Percentiles rank a stretch among this genome's conserved stretches.
These are phyloP conservation scores for Drosophila nr. perissopoda DNA, from an alignment of 2,888 invertebrate species.

Conservation along the genomic window DNA sequence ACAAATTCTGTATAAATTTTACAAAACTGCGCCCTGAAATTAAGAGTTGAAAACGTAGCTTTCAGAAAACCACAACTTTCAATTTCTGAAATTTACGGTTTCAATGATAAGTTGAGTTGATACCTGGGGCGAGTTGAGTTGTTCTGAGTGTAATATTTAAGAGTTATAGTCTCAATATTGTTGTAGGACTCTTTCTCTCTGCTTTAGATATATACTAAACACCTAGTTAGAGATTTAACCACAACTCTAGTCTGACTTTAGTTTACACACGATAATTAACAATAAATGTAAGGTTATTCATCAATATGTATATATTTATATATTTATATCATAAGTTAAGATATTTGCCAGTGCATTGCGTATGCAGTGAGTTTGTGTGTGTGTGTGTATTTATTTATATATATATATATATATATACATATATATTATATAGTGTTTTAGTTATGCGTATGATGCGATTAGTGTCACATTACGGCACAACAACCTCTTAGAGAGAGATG, in stretches of 20 bases:
- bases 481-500: slow-evolving; percentile 31
- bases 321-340: slow-evolving; percentile 29
- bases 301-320: slow-evolving; percentile 18
- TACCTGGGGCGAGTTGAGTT: too few relatives aligned
- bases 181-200: background rate
- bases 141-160: background rate
- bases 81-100: too few relatives aligned
- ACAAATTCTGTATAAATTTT: too few relatives aligned
- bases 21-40: too few relatives aligned
- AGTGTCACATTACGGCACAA: slow-evolving; percentile 49
- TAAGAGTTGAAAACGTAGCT: too few relatives aligned
- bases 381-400: slow-evolving; percentile 13
- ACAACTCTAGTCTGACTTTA: slow-evolving; percentile 27
- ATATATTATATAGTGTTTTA: slow-evolving; percentile 32
- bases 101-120: too few relatives aligned
- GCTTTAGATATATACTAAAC: slow-evolving; percentile 5
- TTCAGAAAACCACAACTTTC: too few relatives aligned
- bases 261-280: slow-evolving; percentile 25
- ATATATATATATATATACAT: slow-evolving; percentile 32
- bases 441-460: slow-evolving; percentile 40
- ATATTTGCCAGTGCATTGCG: slow-evolving; percentile 73
- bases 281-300: slow-evolving; percentile 28
- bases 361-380: slow-evolving; percentile 61
- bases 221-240: slow-evolving; percentile 36
- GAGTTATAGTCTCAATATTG: background rate